A percentile compares a stretch with the other conserved stretches of the same genome.
Conservation (phyloP, 2,113 vertebrate genomes). For the Malurus melanocephalus region DNA sequence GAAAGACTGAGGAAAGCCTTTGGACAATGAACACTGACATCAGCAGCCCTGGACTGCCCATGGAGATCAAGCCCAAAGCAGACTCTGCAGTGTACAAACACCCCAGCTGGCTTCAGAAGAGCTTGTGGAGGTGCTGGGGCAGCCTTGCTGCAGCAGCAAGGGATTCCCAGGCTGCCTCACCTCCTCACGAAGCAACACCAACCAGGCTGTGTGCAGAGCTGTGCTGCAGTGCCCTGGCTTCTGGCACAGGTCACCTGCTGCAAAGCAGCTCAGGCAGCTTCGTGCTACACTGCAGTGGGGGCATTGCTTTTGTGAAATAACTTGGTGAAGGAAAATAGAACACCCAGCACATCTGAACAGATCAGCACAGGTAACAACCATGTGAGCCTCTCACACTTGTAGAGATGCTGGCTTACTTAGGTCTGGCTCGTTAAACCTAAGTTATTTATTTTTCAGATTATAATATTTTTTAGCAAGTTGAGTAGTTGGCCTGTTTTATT, state of each 20-base stretch:
- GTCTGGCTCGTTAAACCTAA: not conserved
- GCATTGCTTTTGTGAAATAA: not conserved
- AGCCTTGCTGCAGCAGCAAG: not conserved
- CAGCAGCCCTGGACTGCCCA: not conserved
- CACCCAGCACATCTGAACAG: not conserved
- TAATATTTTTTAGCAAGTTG: not conserved
- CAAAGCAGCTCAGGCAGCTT: not conserved
- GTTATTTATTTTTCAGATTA: not conserved
- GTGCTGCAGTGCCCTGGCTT: not conserved
- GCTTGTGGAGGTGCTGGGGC: not conserved
- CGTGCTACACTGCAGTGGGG: not conserved
- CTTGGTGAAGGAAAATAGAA: not conserved
- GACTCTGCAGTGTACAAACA: not conserved
- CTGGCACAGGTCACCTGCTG: not conserved
- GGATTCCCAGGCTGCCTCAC: not conserved
- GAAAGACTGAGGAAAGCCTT: not conserved
- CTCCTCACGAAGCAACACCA: not conserved
- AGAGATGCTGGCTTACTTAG: not conserved
- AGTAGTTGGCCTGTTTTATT: not conserved
- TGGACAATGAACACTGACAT: not conserved
- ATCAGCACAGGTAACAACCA: not conserved
- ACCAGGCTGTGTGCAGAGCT: not conserved
- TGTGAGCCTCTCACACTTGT: not conserved
- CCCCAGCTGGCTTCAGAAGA: fast-evolving
- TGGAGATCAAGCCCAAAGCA: not conserved